Conservation (phyloP, 1,140 invertebrate genomes). For the Drosophila subpulchrella region DNA sequence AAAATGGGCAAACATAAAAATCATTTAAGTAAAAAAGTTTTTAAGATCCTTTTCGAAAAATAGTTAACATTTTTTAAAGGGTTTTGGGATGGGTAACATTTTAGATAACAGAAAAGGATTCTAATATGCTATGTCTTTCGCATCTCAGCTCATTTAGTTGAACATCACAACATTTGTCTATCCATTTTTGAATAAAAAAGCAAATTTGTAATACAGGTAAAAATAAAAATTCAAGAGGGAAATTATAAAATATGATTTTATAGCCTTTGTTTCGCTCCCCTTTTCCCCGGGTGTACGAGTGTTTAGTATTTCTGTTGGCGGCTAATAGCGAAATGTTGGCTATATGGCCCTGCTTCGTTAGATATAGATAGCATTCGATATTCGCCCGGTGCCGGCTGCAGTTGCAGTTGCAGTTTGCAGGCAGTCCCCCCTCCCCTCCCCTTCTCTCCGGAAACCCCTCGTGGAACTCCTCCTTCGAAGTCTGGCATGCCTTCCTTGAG, state of each 20-base stretch:
- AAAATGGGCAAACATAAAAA: no score
- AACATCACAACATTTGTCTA: no score
- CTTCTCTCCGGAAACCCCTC: constrained; percentile 4
- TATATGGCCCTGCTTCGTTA: constrained; percentile 79
- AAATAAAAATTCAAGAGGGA: background rate
- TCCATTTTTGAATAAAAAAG: no score
- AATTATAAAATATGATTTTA: background rate
- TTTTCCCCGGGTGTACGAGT: constrained; percentile 25
- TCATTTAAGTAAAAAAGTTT: no score
- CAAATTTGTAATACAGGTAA: no score
- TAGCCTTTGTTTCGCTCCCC: background rate
- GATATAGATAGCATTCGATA: constrained; percentile 83
- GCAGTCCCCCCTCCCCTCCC: constrained; percentile 2
- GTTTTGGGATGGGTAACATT: no score
- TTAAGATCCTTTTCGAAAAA: no score
- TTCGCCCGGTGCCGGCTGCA: constrained; percentile 70
- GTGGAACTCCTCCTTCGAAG: constrained; percentile 4
- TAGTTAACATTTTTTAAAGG: no score
- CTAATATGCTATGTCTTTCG: no score
- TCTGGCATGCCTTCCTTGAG: constrained; percentile 76
- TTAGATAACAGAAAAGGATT: no score
- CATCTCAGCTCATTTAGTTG: no score
- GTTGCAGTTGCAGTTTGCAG: constrained; percentile 48
- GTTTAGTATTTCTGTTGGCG: constrained; percentile 68
- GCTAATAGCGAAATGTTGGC: constrained; percentile 82